phyloP scores from a whole-genome alignment of 2,797 vertebrate genomes.

The Cyprinodon diabolis region DNA sequence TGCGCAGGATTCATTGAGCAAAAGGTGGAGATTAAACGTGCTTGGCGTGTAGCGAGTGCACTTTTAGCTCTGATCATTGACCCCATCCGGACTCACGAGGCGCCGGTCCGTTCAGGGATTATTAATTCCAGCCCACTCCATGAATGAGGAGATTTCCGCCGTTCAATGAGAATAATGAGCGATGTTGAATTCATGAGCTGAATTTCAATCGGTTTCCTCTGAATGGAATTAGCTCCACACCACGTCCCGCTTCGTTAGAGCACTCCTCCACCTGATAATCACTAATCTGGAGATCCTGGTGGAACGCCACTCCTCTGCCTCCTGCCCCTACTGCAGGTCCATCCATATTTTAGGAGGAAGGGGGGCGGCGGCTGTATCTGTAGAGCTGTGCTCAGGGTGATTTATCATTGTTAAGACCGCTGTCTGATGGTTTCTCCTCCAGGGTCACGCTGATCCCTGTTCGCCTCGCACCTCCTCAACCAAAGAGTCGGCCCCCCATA shows the following conservation, averaged over 20 bases:
- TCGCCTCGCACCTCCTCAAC: constrained; percentile 58
- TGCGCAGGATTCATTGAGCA: constrained; percentile 11
- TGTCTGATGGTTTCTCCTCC: constrained; percentile 81
- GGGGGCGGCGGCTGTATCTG: constrained; percentile 42
- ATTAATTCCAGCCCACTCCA: constrained; percentile 62
- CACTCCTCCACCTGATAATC: constrained; percentile 38
- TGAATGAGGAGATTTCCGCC: constrained; percentile 60
- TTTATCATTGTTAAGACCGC: constrained; percentile 86
- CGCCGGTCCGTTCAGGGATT: constrained; percentile 31
- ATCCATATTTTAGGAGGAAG: constrained; percentile 66
- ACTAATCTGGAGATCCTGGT: constrained; percentile 51
- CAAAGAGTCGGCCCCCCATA: constrained; percentile 64
- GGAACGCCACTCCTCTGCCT: background rate
- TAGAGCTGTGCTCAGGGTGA: constrained; percentile 66
- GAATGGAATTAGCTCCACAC: constrained; percentile 50
- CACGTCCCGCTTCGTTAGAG: constrained; percentile 49
- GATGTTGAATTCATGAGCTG: constrained; percentile 43
- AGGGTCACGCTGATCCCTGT: constrained; percentile 70
- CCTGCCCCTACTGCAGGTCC: constrained; percentile 27
- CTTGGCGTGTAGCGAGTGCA: constrained; percentile 38
- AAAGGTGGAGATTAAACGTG: constrained; percentile 35
- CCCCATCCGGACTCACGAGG: constrained; percentile 21
- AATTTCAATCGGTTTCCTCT: constrained; percentile 49
- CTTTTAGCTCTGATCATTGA: constrained; percentile 49
- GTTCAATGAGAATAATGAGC: constrained; percentile 68